phyloP scores from a whole-genome alignment of 2,113 vertebrate genomes.

The Blennius ocellaris region DNA sequence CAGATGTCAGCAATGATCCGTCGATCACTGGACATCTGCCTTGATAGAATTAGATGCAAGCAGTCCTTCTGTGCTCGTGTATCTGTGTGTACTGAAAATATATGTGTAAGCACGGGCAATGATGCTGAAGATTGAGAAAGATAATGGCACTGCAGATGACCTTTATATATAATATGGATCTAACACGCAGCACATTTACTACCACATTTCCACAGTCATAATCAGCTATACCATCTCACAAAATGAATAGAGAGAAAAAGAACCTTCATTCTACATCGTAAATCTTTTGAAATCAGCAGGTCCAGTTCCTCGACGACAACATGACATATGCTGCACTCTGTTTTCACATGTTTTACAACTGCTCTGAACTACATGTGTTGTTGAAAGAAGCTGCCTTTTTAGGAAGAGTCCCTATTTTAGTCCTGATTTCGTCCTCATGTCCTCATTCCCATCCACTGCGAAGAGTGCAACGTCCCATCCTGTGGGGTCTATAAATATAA shows the following conservation, averaged over 20 bases:
- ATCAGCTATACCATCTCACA: constrained; percentile 36
- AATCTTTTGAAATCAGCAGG: constrained; percentile 37
- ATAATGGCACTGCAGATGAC: constrained; percentile 64
- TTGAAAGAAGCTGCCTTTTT: constrained; percentile 41
- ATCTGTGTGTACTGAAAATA: constrained; percentile 23
- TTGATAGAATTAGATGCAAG: constrained; percentile 69
- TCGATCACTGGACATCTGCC: constrained; percentile 73
- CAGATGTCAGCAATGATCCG: constrained; percentile 82
- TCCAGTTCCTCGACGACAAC: constrained; percentile 52
- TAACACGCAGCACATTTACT: constrained; percentile 42
- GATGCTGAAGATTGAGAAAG: constrained; percentile 58
- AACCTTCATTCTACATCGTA: constrained; percentile 5
- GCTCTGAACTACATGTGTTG: constrained; percentile 50
- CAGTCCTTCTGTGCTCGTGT: constrained; percentile 26
- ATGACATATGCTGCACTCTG: constrained; percentile 33
- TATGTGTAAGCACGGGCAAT: constrained; percentile 13
- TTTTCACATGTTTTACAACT: constrained; percentile 44
- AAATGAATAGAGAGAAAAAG: neutral
- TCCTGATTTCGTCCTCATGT: constrained; percentile 54
- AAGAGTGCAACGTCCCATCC: constrained; percentile 56
- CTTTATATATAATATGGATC: constrained; percentile 61
- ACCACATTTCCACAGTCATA: constrained; percentile 38
- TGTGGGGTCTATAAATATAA: constrained; percentile 71
- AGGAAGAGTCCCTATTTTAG: constrained; percentile 62
- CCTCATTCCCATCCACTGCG: constrained; percentile 56